Conservation (phyloP, 2,113 vertebrate species). For the Edolisoma coerulescens region DNA sequence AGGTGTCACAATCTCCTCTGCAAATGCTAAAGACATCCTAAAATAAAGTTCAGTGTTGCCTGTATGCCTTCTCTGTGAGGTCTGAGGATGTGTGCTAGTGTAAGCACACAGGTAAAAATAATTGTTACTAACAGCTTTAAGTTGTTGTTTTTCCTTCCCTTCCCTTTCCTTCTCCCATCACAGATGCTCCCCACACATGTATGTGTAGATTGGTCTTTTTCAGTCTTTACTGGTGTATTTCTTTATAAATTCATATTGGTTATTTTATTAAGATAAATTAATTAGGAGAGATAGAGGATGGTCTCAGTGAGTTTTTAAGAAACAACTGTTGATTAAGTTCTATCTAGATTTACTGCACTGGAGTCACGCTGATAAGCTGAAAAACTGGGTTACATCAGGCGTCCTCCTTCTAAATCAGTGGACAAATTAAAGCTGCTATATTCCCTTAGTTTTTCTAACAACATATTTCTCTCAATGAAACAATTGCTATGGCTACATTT, state of each 20-base stretch:
- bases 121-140: neutral
- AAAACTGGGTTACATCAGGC: neutral
- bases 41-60: neutral
- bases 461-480: slow-evolving; percentile 8
- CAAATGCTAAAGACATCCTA: neutral
- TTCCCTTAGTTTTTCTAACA: neutral
- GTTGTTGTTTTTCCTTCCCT: neutral
- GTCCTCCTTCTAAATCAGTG: neutral
- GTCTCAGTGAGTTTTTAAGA: neutral
- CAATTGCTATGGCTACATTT: neutral
- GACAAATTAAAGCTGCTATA: neutral
- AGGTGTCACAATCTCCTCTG: neutral
- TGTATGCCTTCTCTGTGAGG: neutral
- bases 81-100: neutral
- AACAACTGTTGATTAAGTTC: neutral
- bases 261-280: neutral
- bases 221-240: neutral
- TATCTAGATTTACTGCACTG: neutral
- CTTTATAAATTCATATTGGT: neutral
- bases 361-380: neutral
- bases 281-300: neutral
- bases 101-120: neutral
- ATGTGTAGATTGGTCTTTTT: neutral
- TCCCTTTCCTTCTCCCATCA: neutral
- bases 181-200: fast-evolving